Conservation (phyloP, 2,797 vertebrate genomes). For the Bradypodion pumilum region DNA sequence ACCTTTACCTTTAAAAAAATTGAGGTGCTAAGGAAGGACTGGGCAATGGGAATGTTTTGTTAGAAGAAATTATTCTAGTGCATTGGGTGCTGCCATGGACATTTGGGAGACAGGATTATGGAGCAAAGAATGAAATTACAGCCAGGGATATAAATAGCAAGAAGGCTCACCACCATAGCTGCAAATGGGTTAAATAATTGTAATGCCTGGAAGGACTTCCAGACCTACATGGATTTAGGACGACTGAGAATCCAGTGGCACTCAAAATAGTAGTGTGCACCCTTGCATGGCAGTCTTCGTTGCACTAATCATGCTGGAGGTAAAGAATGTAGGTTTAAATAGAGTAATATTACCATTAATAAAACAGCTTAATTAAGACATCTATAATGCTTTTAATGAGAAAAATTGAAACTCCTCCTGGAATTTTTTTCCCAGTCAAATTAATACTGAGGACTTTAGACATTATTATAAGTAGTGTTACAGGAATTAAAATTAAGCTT, state of each 20-base stretch:
- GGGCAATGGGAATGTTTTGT: too few relatives aligned
- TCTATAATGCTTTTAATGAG: conserved; percentile 82
- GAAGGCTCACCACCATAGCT: background rate
- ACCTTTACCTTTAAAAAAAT: too few relatives aligned
- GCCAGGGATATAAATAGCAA: background rate
- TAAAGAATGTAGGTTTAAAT: conserved; percentile 73
- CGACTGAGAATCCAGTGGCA: conserved; percentile 55
- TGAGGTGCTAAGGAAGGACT: too few relatives aligned
- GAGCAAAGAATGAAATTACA: background rate
- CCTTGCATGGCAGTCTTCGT: conserved; percentile 60
- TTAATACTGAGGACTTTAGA: conserved; percentile 77
- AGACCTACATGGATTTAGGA: conserved; percentile 36
- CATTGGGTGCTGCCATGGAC: too few relatives aligned
- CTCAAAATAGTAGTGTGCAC: conserved; percentile 66
- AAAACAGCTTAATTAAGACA: conserved; percentile 80
- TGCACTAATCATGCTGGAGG: conserved; percentile 72
- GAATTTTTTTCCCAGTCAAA: conserved; percentile 82
- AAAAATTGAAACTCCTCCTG: conserved; percentile 80
- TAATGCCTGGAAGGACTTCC: background rate
- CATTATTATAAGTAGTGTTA: conserved; percentile 76
- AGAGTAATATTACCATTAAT: conserved; percentile 76
- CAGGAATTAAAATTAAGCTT: conserved; percentile 76
- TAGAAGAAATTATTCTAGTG: background rate
- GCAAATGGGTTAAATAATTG: background rate
- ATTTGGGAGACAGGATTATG: background rate